These are phyloP conservation scores for Apoderus coryli DNA, from an alignment of 2,888 invertebrate genomes.

Conservation along the genomic window DNA sequence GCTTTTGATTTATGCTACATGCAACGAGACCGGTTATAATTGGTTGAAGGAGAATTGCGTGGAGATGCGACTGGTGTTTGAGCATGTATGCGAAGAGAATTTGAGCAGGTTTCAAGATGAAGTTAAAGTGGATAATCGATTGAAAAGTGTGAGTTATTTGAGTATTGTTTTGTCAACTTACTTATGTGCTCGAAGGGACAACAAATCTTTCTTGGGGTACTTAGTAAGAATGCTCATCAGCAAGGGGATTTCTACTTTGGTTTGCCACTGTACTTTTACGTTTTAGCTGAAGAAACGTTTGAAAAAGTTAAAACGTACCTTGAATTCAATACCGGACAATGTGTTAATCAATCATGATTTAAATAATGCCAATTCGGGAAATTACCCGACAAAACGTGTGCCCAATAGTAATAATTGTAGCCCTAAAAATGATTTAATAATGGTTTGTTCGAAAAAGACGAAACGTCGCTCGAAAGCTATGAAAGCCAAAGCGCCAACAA, in stretches of 20 bases:
- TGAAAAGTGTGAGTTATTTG: constrained; percentile 14
- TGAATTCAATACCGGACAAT: no score
- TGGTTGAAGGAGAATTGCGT: constrained; percentile 24
- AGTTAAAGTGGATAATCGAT: constrained; percentile 15
- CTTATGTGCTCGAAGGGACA: no score
- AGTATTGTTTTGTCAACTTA: no score
- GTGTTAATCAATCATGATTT: no score
- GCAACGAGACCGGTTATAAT: constrained; percentile 14
- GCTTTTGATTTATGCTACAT: constrained; percentile 11
- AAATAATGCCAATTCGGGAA: no score
- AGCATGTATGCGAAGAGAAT: constrained; percentile 16
- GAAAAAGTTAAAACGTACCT: constrained; percentile 14
- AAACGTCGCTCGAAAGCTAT: constrained; percentile 23
- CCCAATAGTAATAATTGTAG: no score
- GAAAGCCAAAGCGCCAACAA: constrained; percentile 20
- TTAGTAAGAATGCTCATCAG: no score
- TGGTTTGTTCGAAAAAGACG: constrained; percentile 20
- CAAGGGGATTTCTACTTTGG: no score
- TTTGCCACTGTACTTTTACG: no score
- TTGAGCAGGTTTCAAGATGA: constrained; percentile 15
- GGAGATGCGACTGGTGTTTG: constrained; percentile 19
- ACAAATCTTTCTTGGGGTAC: no score
- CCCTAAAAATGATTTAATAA: no score
- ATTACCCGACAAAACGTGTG: no score
- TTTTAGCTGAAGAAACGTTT: constrained; percentile 17